Evolutionary conservation across 2,888 invertebrate genomes (phyloP), one percentile per base, ranked within the genome.

Genomic region (Tubulanus polymorphus): DNA sequence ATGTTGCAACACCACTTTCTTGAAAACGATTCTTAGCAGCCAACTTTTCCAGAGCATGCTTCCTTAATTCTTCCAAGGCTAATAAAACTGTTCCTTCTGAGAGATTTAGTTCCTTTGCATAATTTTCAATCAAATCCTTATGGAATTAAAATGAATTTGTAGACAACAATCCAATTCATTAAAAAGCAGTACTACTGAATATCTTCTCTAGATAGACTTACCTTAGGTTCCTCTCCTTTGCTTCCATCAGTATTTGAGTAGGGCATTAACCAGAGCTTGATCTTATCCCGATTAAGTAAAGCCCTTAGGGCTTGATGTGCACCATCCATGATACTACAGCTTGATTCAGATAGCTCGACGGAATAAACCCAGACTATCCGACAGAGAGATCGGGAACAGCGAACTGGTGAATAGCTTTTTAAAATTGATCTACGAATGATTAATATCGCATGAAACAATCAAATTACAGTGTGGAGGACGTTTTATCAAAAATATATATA

Each of bases 221-320:
- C 76, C 62, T 65, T 48, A 20, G 71, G 69, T n/a, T 64, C 47
- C n/a, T 61, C 58, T 12, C 83, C 82, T 41, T 80, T 80, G 35
- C 79, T 71, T 26, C 79, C 81, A 20, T 84, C 80, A 28, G 84
- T 32, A n/a, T 32, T n/a, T 15, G 41, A 84, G 72, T 86, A 90
- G 0, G 90, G 90, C 18, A 85, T 81, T 64, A 87, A 81, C 90
- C 91, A 91, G 56, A 91, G 76, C 72, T 89, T 89, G 3, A 90
- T 82, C 62, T 84, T 83, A 55, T 86, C 85, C 54, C 81, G 79
- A 63, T 88, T 87, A 32, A 91, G 78, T 68, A 84, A 85, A 1
- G 85, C 85, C 25, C 88, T 41, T 23, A 41, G 15, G 10, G n/a
- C 10, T 12, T 32, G 35, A 10, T 32, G 35, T 10, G n/a, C n/a